A percentile compares a stretch with the other conserved stretches of the same genome.
Evolutionary conservation across 2,888 invertebrate species (phyloP).

Genomic region (Papilio gigon): DNA sequence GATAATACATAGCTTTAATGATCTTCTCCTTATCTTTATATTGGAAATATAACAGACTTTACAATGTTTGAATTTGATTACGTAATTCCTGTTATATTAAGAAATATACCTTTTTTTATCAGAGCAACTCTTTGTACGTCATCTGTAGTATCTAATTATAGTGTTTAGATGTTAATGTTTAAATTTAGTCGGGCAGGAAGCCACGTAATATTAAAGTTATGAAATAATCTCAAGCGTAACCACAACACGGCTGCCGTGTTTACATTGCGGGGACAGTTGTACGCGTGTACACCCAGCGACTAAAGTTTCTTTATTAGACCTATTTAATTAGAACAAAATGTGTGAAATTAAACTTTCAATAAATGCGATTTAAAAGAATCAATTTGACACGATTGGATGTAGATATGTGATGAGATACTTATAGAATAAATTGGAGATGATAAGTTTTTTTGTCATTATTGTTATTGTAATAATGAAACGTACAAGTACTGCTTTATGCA

Average conservation of each 20-base stretch:
- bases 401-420: neutral
- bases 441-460: neutral
- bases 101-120: neutral
- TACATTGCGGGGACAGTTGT: conserved; percentile 31
- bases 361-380: neutral
- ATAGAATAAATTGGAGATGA: neutral
- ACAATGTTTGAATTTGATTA: too few species aligned
- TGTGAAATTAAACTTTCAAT: conserved; percentile 18
- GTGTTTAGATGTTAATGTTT: conserved; percentile 16
- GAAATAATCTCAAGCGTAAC: conserved; percentile 33
- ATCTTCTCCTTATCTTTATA: too few species aligned
- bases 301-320: conserved; percentile 20
- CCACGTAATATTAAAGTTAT: conserved; percentile 28
- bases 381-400: neutral
- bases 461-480: neutral
- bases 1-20: too few species aligned
- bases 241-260: conserved; percentile 26
- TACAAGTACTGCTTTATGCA: too few species aligned
- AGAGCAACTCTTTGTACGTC: neutral
- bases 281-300: conserved; percentile 5
- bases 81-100: too few species aligned
- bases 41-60: too few species aligned
- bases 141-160: conserved; percentile 4
- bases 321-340: conserved; percentile 31
- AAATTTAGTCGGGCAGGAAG: conserved; percentile 14